These are phyloP conservation scores for Ondatra zibethicus DNA, from an alignment of 2,113 vertebrate genomes.

Conservation along the genomic window DNA sequence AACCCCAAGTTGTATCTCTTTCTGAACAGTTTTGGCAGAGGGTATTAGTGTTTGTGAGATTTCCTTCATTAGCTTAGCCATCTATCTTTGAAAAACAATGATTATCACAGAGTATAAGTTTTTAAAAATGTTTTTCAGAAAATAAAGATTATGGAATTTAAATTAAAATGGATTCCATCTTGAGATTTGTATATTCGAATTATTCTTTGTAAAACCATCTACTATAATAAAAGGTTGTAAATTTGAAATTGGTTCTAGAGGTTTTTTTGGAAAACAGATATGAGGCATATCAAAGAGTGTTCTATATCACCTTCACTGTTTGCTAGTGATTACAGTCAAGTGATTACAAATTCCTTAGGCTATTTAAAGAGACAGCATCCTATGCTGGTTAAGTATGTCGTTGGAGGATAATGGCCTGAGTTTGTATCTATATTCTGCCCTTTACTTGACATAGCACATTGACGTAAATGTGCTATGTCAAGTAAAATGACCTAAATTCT, in stretches of 20 bases:
- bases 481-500: constrained; percentile 1
- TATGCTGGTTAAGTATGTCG: neutral
- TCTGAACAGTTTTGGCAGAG: neutral
- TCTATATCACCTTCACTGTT: neutral
- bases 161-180: constrained; percentile 25
- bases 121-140: constrained; percentile 12
- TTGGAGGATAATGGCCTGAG: neutral
- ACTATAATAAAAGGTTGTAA: constrained; percentile 10
- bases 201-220: neutral
- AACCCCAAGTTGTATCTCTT: neutral
- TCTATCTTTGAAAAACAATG: neutral
- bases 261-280: constrained; percentile 44
- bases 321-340: neutral
- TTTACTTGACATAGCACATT: neutral
- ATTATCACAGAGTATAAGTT: neutral
- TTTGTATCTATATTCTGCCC: constrained; percentile 12
- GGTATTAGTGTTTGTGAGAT: neutral
- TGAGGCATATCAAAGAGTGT: neutral
- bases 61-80: neutral
- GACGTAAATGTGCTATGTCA: too few species aligned
- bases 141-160: constrained; percentile 35
- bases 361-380: neutral
- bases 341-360: neutral
- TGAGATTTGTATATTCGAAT: constrained; percentile 51
- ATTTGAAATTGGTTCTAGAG: constrained; percentile 30